Evolutionary conservation across 2,888 invertebrate species (phyloP).

Genomic region (Mellilla xanthometata): DNA sequence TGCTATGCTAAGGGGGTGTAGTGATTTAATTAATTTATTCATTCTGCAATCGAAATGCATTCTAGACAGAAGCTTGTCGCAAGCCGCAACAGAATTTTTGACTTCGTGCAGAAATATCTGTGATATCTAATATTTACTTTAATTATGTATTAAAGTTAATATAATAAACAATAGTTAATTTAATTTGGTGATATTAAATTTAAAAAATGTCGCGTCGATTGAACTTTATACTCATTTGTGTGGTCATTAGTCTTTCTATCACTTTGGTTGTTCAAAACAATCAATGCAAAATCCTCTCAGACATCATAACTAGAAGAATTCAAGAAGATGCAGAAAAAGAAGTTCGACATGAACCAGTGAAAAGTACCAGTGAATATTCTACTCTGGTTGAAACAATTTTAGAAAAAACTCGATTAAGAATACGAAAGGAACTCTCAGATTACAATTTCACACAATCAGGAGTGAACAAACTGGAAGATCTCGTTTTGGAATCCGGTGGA

Average conservation of each 20-base stretch:
- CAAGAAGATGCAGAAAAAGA: conserved; percentile 48
- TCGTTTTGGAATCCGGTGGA: conserved; percentile 87
- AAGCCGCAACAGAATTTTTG: no score
- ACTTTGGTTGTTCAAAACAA: neutral
- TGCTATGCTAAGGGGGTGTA: no score
- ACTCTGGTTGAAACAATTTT: conserved; percentile 54
- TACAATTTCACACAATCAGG: conserved; percentile 63
- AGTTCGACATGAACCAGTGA: no score
- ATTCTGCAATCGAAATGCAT: no score
- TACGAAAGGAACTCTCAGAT: conserved; percentile 61
- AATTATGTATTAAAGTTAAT: no score
- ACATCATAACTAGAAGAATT: conserved; percentile 83
- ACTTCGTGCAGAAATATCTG: no score
- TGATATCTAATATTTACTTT: no score
- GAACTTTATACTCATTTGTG: neutral
- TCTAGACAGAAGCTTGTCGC: no score
- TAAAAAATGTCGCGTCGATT: neutral
- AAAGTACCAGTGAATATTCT: no score
- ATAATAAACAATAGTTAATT: no score
- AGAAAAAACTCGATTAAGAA: conserved; percentile 59
- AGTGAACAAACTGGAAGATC: conserved; percentile 83
- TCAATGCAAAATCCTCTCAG: neutral
- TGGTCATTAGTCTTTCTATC: neutral
- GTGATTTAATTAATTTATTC: no score
- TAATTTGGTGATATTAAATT: no score